phyloP scores from a whole-genome alignment of 2,113 vertebrate species.

The Casuarius casuarius region DNA sequence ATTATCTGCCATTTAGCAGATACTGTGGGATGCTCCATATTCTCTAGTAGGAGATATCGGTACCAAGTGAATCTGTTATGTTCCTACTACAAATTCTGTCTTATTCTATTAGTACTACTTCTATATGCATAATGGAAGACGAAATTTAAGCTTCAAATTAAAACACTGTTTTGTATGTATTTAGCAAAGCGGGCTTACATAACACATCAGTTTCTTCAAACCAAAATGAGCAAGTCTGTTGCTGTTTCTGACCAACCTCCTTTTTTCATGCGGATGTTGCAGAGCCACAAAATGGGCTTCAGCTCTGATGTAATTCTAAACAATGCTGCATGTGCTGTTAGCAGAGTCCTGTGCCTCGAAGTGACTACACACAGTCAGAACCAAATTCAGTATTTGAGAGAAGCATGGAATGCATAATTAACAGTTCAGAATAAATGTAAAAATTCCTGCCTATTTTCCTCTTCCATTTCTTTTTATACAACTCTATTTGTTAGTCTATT shows the following conservation, averaged over 20 bases:
- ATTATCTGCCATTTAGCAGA: not conserved
- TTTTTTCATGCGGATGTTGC: not conserved
- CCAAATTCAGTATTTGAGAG: not conserved
- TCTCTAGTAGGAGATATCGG: not conserved
- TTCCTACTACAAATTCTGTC: too few relatives aligned
- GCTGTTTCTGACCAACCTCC: not conserved
- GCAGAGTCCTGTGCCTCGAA: not conserved
- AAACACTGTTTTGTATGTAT: too few relatives aligned
- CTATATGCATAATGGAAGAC: too few relatives aligned
- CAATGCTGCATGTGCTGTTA: not conserved
- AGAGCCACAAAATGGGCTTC: not conserved
- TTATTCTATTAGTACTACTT: too few relatives aligned
- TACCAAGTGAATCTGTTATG: too few relatives aligned
- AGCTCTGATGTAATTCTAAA: not conserved
- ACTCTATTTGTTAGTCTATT: not conserved
- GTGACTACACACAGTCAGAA: not conserved
- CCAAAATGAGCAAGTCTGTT: too few relatives aligned
- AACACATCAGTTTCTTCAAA: too few relatives aligned
- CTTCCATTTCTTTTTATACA: not conserved
- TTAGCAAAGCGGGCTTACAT: too few relatives aligned
- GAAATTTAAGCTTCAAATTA: too few relatives aligned
- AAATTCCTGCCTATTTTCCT: not conserved
- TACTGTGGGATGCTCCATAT: not conserved
- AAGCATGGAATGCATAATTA: not conserved
- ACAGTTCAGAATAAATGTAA: not conserved